phyloP scores from a whole-genome alignment of 2,113 vertebrate genomes.

The Eurypyga helias region DNA sequence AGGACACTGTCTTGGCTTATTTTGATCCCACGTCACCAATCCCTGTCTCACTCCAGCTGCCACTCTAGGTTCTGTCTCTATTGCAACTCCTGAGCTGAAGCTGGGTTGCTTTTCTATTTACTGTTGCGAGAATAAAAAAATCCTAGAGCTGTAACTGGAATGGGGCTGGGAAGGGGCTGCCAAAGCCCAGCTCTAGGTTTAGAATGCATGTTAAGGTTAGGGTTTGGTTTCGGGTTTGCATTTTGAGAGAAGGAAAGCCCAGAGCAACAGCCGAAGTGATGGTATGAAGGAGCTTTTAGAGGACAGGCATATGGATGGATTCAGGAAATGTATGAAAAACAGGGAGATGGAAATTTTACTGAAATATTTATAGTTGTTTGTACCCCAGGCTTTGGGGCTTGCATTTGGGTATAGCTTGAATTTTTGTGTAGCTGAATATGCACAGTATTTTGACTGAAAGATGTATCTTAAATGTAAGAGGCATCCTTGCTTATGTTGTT shows the following conservation, averaged over 20 bases:
- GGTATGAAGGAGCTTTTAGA: neutral
- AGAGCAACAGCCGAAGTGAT: neutral
- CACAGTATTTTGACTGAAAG: neutral
- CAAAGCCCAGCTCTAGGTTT: neutral
- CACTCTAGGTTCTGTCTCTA: neutral
- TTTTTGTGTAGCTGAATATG: neutral
- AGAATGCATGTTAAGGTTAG: neutral
- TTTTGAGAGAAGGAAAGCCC: neutral
- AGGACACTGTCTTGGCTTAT: neutral
- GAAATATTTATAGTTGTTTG: neutral
- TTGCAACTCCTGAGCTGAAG: neutral
- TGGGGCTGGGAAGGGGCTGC: neutral
- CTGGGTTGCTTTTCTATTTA: neutral
- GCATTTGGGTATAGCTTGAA: neutral
- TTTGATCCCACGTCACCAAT: neutral
- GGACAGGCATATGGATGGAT: neutral
- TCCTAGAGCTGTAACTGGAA: neutral
- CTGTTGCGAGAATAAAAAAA: neutral
- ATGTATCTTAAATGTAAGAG: neutral
- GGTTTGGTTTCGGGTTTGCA: neutral
- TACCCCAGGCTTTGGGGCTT: neutral
- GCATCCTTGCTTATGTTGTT: neutral
- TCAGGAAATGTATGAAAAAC: neutral
- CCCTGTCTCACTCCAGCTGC: neutral
- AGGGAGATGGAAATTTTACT: neutral